These are phyloP conservation scores for Chrysopa pallens DNA, from an alignment of 1,140 invertebrate genomes.

Conservation along the genomic window DNA sequence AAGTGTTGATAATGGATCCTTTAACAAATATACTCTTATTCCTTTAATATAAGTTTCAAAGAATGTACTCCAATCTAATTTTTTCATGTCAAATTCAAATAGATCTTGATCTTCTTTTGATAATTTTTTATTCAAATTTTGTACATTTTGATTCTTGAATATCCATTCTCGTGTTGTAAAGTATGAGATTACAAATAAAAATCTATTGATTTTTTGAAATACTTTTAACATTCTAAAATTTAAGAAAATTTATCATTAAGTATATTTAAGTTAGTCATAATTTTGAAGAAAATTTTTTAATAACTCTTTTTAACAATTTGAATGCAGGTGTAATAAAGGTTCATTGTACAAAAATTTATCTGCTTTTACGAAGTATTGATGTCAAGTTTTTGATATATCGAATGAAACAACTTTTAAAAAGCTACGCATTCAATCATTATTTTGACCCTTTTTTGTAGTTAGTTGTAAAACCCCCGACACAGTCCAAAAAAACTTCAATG, in stretches of 20 bases:
- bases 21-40: constrained; percentile 45
- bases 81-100: constrained; percentile 48
- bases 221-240: constrained; percentile 45
- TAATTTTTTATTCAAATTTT: constrained; percentile 33
- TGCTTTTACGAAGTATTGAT: too few species aligned
- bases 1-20: constrained; percentile 47
- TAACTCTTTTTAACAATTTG: too few species aligned
- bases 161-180: constrained; percentile 54
- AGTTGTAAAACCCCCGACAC: background rate
- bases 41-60: constrained; percentile 44
- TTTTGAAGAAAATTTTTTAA: too few species aligned
- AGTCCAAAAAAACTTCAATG: too few species aligned
- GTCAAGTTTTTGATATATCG: too few species aligned
- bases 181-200: constrained; percentile 45
- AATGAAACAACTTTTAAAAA: too few species aligned
- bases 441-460: background rate
- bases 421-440: too few species aligned
- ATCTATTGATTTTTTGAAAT: constrained; percentile 58
- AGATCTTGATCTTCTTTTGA: constrained; percentile 32
- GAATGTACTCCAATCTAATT: constrained; percentile 49
- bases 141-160: constrained; percentile 45
- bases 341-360: too few species aligned
- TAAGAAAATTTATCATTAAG: too few species aligned
- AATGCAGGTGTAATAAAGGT: too few species aligned
- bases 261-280: too few species aligned